Percentiles rank a stretch among this genome's conserved stretches.
Evolutionary conservation across 2,888 invertebrate genomes (phyloP).

Genomic region (Seira ritae): DNA sequence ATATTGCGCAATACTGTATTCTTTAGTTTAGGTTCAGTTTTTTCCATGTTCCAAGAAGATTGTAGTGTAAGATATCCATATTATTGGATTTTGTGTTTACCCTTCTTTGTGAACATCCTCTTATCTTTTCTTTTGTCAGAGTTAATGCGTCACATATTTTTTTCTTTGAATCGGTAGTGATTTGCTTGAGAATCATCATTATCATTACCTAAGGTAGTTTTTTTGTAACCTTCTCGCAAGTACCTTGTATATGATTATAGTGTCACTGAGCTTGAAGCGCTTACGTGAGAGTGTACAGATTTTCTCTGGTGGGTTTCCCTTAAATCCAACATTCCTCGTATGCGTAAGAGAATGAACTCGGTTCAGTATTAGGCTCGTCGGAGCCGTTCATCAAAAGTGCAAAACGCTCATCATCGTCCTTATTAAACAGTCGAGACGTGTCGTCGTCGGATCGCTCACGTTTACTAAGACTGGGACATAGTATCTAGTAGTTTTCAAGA

Average conservation of each 20-base stretch:
- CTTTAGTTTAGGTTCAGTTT: too few relatives aligned
- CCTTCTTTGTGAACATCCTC: not conserved
- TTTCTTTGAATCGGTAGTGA: not conserved
- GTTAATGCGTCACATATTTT: not conserved
- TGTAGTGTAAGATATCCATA: not conserved
- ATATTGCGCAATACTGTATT: not conserved
- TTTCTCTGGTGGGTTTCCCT: not conserved
- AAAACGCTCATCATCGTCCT: not conserved
- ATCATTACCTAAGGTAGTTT: too few relatives aligned
- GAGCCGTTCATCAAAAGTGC: not conserved
- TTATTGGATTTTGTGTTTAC: not conserved
- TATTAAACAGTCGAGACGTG: not conserved
- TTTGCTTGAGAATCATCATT: not conserved
- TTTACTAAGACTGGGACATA: too few relatives aligned
- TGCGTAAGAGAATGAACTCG: too few relatives aligned
- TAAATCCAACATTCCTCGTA: not conserved
- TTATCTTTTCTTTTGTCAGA: not conserved
- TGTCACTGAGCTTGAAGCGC: not conserved
- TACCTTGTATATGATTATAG: not conserved
- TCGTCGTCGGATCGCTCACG: not conserved
- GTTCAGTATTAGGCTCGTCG: not conserved
- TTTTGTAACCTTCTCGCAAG: not conserved
- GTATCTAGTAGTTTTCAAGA: too few relatives aligned
- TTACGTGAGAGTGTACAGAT: not conserved
- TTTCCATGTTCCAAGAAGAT: not conserved